Conservation (phyloP, 2,113 vertebrate genomes). For the Sceloporus tristichus region DNA sequence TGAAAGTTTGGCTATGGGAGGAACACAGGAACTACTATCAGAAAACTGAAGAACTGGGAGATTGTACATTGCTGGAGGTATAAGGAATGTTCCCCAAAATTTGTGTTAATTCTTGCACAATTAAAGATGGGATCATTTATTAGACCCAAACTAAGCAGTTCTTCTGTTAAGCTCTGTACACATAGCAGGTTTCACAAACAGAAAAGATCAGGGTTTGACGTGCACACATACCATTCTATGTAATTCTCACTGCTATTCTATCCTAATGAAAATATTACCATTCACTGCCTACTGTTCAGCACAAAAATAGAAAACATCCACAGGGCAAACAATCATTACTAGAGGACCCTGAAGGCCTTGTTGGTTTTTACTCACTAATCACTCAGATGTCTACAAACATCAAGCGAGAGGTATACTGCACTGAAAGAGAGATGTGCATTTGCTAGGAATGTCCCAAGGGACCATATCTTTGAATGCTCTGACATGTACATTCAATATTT, state of each 20-base stretch:
- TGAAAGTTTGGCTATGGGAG: neutral
- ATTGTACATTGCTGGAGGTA: neutral
- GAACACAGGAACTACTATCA: neutral
- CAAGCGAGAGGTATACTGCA: neutral
- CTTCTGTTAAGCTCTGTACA: neutral
- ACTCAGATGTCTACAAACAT: neutral
- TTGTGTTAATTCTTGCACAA: neutral
- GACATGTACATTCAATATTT: neutral
- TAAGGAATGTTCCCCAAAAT: neutral
- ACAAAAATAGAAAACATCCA: neutral
- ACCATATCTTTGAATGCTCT: neutral
- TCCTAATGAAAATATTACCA: neutral
- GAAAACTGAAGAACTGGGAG: neutral
- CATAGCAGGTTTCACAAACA: neutral
- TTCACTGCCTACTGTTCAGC: neutral
- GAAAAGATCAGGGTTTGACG: neutral
- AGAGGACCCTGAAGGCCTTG: too few relatives aligned
- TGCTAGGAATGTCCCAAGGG: neutral
- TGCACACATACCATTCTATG: neutral
- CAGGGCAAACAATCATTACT: neutral
- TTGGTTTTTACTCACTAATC: neutral
- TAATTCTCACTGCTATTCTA: neutral
- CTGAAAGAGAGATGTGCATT: neutral
- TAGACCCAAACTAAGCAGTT: neutral
- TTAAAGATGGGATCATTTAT: neutral